These are phyloP conservation scores for Dendropsophus ebraccatus DNA, from an alignment of 2,113 vertebrate genomes.

Conservation along the genomic window DNA sequence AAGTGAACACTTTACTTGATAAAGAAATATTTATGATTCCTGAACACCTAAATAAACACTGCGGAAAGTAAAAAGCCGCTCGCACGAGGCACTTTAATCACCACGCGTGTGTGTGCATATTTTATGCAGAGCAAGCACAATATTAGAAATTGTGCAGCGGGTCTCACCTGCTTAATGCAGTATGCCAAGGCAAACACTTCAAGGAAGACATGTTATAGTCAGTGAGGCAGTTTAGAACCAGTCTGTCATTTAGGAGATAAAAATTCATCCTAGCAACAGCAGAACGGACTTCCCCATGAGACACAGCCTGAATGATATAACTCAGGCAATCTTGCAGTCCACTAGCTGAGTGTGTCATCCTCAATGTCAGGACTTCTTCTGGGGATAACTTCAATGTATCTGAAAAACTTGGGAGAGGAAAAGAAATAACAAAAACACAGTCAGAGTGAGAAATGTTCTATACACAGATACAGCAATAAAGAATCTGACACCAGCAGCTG, in stretches of 20 bases:
- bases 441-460: background rate
- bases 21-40: background rate
- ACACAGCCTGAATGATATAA: conserved; percentile 77
- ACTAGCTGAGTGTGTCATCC: conserved; percentile 70
- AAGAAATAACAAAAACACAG: background rate
- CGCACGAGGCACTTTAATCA: background rate
- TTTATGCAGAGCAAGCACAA: conserved; percentile 31
- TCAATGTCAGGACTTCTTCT: conserved; percentile 76
- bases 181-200: conserved; percentile 79
- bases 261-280: conserved; percentile 84
- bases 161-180: conserved; percentile 82
- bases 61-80: background rate
- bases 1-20: background rate
- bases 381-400: conserved; percentile 77
- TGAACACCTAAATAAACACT: background rate
- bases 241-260: conserved; percentile 83
- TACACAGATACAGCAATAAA: conserved; percentile 1
- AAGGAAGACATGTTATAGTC: conserved; percentile 72
- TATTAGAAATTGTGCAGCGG: conserved; percentile 11
- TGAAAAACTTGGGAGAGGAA: conserved; percentile 68
- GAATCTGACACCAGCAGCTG: background rate
- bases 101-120: conserved; percentile 22
- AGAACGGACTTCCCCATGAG: conserved; percentile 82
- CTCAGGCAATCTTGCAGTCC: conserved; percentile 83
- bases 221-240: conserved; percentile 73